These are phyloP conservation scores for Heliconius hortense DNA, from an alignment of 2,888 invertebrate species.

Conservation along the genomic window DNA sequence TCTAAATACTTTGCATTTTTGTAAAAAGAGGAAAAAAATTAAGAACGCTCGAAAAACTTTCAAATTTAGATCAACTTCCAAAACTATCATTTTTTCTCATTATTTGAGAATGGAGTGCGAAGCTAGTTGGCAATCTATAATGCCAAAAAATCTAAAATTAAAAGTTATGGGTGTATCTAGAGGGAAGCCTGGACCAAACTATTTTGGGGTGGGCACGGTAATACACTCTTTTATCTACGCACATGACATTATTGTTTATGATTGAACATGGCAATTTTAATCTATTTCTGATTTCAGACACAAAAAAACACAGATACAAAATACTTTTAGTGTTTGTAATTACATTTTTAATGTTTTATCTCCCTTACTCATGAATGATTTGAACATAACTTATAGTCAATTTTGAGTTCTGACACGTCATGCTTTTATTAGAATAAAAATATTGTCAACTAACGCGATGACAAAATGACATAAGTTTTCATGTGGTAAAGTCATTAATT, in stretches of 20 bases:
- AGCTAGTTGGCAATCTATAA: no score
- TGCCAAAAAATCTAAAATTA: no score
- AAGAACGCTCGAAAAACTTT: no score
- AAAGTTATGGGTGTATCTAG: no score
- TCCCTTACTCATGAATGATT: conserved; percentile 4
- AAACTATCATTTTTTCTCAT: no score
- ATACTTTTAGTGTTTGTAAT: background rate
- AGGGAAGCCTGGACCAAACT: no score
- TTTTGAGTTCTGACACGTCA: conserved; percentile 22
- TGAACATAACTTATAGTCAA: background rate
- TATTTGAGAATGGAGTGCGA: no score
- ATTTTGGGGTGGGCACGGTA: no score
- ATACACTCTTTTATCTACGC: no score
- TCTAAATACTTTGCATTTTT: no score
- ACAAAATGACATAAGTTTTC: conserved; percentile 24
- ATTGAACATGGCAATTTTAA: background rate
- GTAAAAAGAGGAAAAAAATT: no score
- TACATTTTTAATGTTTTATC: background rate
- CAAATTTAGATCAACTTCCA: no score
- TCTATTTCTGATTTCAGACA: conserved; percentile 1
- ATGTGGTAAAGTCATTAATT: conserved; percentile 26
- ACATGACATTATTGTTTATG: background rate
- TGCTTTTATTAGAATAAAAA: conserved; percentile 8
- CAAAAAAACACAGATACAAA: background rate
- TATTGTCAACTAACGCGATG: conserved; percentile 12